Base-by-base conservation (phyloP, 2,888 invertebrate species). In the Achlya flavicornis region DNA sequence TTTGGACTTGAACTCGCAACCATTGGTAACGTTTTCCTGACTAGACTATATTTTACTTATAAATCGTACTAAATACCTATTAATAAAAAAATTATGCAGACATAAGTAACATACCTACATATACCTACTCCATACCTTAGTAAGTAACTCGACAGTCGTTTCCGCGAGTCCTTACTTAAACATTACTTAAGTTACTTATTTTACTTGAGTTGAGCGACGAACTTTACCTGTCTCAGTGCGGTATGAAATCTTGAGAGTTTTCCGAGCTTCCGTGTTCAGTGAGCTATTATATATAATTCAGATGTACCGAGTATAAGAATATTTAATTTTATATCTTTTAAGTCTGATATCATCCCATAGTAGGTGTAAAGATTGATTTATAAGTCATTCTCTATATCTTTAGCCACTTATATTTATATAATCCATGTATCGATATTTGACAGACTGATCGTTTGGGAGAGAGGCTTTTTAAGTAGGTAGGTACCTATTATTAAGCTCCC, bases 161-260 rank as follows among this genome's bases (percentile, higher is more conserved):
- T 66, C 67, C 65, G 63, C 67, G 70, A 61, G 70, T 66, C 71
- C 70, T 68, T 70, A 77, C 75, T 77, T 72, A 76, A 74, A 65
- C 63, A 66, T 64, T 70, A 75, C 76, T 76, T 74, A 78, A 76
- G 73, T 75, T 67, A 76, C 76, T 76, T 74, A 78, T 78, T 74
- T 75, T 67, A 76, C 74, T 71, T 68, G 61, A 63, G 66, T 71
- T 67, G 61, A 62, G 65, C 66, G 61, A 72, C 53, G 4, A 75
- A 72, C 70, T 75, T 74, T 67, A 71, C 72, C 72, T 71, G 76
- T 61, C 62, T 62, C 65, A 53, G 19, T 14, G 53, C 53, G 53
- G 16, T 53, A 48, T 16, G 53, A 53, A 53, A 53, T 53, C 53
- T 53, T 53, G 19, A 19, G 48, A 16, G 53, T 53, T 53, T 53